Percentiles rank a stretch among this genome's conserved stretches.
These are phyloP conservation scores for Tragulus kanchil DNA, from an alignment of 2,113 vertebrate genomes.

Conservation along the genomic window DNA sequence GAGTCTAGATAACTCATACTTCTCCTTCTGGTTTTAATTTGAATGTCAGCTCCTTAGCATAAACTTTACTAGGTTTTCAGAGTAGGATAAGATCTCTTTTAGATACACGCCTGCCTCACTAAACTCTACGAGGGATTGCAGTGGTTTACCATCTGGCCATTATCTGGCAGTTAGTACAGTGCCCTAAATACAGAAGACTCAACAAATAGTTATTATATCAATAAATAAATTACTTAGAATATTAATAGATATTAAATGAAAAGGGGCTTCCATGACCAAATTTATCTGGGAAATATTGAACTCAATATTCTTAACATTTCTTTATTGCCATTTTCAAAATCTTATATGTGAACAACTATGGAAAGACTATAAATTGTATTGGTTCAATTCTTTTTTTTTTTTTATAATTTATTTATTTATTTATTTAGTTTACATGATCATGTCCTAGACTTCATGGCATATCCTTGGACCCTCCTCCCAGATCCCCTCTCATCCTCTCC, in stretches of 20 bases:
- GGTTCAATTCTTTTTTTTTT: background rate
- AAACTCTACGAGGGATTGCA: background rate
- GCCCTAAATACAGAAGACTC: background rate
- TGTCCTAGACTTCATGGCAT: too few species aligned
- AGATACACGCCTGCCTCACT: background rate
- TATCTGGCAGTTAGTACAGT: background rate
- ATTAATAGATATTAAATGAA: background rate
- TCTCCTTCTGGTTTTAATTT: conserved; percentile 43
- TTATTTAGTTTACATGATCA: too few species aligned
- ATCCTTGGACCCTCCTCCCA: too few species aligned
- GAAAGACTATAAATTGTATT: background rate
- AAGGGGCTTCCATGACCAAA: background rate
- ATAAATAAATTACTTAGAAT: background rate
- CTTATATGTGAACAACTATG: background rate
- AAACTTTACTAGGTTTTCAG: conserved; percentile 32
- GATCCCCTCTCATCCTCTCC: too few species aligned
- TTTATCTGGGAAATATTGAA: conserved; percentile 2
- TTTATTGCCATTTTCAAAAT: background rate
- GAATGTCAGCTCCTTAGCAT: conserved; percentile 6
- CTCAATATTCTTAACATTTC: conserved; percentile 1
- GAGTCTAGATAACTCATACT: background rate
- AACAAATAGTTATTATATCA: background rate
- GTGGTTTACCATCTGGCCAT: background rate
- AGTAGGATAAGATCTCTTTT: background rate
- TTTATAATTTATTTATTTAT: too few species aligned